A percentile compares a stretch with the other conserved stretches of the same genome.
phyloP scores from a whole-genome alignment of 2,888 invertebrate genomes.

The Cephalotes varians region DNA sequence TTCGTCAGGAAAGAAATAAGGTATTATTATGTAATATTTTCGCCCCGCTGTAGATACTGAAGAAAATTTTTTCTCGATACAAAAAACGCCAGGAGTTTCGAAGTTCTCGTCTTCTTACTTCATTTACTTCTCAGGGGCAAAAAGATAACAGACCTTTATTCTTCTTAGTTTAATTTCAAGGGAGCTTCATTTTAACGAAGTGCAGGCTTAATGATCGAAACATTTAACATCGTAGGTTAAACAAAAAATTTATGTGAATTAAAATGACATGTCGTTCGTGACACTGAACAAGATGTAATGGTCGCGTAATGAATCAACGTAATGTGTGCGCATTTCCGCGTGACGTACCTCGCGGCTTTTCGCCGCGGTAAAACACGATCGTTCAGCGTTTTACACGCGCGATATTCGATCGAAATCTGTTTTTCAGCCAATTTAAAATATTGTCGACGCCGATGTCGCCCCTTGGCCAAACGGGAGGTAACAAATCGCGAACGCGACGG shows the following conservation, averaged over 20 bases:
- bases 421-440: slow-evolving; percentile 27
- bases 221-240: neutral
- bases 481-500: slow-evolving; percentile 27
- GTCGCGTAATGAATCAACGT: neutral
- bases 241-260: too few species aligned
- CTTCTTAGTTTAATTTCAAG: slow-evolving; percentile 7
- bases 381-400: neutral
- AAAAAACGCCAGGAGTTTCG: neutral
- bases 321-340: slow-evolving; percentile 20
- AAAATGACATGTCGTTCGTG: neutral
- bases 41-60: neutral
- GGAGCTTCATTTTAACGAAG: neutral
- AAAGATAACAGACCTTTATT: slow-evolving; percentile 6
- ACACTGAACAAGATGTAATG: slow-evolving; percentile 8
- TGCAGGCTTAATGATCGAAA: neutral
- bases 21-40: too few species aligned
- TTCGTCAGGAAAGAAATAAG: neutral
- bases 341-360: neutral
- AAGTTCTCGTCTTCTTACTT: neutral
- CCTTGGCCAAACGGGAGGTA: neutral
- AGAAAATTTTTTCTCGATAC: neutral
- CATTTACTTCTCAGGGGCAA: neutral
- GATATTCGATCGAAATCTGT: slow-evolving; percentile 30
- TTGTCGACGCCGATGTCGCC: neutral
- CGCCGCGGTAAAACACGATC: neutral